Evolutionary conservation across 2,797 vertebrate species (phyloP).

Genomic region (Rhabdomys pumilio): DNA sequence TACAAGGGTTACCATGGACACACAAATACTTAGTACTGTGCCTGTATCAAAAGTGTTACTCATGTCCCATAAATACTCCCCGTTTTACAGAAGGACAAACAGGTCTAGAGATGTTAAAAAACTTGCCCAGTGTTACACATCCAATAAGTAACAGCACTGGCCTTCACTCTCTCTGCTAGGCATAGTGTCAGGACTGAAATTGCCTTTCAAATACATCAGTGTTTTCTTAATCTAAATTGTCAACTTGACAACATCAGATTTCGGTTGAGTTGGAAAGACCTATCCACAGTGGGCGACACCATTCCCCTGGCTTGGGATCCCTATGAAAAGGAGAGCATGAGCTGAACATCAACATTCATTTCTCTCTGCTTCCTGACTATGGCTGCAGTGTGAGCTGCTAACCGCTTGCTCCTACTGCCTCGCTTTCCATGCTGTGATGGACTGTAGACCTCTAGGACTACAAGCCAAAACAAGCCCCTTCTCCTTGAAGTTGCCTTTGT

Average conservation of each 20-base stretch:
- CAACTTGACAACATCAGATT: background rate
- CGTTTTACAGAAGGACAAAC: constrained; percentile 10
- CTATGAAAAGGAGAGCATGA: background rate
- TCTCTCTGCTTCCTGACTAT: background rate
- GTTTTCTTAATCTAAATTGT: background rate
- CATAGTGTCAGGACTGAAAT: background rate
- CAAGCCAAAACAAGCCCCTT: background rate
- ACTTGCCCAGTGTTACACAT: background rate
- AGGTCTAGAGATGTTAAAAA: background rate
- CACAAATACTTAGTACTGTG: background rate
- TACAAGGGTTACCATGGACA: background rate
- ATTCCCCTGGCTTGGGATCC: background rate
- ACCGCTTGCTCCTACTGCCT: background rate
- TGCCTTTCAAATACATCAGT: background rate
- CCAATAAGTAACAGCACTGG: background rate
- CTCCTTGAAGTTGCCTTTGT: background rate
- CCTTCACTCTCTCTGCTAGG: background rate
- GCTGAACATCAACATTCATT: background rate
- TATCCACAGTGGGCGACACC: background rate
- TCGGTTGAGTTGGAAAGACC: background rate
- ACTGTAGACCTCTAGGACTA: background rate
- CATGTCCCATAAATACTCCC: background rate
- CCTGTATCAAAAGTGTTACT: background rate
- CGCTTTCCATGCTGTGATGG: rapidly evolving
- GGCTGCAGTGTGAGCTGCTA: too few relatives aligned